Percentiles rank a stretch among this genome's conserved stretches.
phyloP scores from a whole-genome alignment of 2,888 invertebrate genomes.

The Hedya salicella region DNA sequence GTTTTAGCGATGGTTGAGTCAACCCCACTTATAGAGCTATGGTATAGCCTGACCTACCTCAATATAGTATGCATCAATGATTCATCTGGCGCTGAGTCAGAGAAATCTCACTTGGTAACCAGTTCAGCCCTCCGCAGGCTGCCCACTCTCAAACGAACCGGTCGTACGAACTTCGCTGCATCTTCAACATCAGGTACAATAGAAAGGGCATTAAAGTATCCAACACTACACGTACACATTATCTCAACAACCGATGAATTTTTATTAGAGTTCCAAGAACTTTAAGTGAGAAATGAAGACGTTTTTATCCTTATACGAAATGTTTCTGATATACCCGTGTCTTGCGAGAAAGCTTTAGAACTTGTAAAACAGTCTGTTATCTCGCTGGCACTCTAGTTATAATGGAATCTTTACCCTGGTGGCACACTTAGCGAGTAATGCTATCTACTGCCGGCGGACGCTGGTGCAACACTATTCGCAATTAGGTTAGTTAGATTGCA shows the following conservation, averaged over 20 bases:
- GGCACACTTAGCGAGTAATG: conserved; percentile 65
- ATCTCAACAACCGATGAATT: conserved; percentile 44
- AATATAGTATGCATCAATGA: conserved; percentile 60
- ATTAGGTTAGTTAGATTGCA: conserved; percentile 74
- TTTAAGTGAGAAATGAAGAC: conserved; percentile 24
- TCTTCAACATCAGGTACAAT: conserved; percentile 29
- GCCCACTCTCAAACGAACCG: conserved; percentile 52
- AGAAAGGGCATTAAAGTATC: conserved; percentile 40
- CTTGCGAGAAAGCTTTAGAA: conserved; percentile 28
- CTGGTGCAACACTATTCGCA: conserved; percentile 65
- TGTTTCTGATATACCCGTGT: conserved; percentile 18
- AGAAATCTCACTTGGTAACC: conserved; percentile 65
- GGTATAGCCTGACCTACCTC: conserved; percentile 58
- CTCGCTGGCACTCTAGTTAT: conserved; percentile 49
- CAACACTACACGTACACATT: conserved; percentile 45
- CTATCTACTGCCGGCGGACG: conserved; percentile 68
- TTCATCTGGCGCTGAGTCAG: conserved; percentile 68
- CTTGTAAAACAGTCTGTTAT: conserved; percentile 45
- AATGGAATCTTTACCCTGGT: conserved; percentile 56
- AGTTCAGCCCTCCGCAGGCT: conserved; percentile 51
- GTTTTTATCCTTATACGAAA: conserved; percentile 20
- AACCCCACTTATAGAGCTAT: conserved; percentile 9
- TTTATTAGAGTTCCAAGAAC: conserved; percentile 18
- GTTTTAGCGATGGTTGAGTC: conserved; percentile 11
- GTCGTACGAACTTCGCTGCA: conserved; percentile 46